Evolutionary conservation across 2,113 vertebrate species (phyloP), one percentile per base, ranked within the genome.

Genomic region (Lipotes vexillifer): DNA sequence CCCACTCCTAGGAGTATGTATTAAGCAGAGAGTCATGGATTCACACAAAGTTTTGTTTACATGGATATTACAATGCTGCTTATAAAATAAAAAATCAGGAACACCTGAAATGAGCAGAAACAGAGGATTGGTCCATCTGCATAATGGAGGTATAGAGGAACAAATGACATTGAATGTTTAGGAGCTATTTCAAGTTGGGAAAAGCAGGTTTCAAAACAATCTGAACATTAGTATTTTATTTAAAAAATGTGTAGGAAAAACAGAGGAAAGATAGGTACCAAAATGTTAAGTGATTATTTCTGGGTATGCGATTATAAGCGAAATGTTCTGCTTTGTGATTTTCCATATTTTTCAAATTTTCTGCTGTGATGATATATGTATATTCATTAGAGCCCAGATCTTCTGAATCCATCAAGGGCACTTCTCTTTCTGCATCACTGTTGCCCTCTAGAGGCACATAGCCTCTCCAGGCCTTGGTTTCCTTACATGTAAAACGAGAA

Each of bases 381-480:
- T 4, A 25, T 6, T 71, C n/a, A 44, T 61, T 69, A 36, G 71
- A 10, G 2, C 29, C 31, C 63, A 38, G 41, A 41, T 33, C 49
- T 80, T n/a, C 46, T 1, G 14, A 78, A 18, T 29, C 25, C 27
- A 21, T 5, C 81, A 18, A n/a, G 29, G 8, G 31, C 31, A 21
- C 14, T 6, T 86, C 33, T 49, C 59, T 27, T 44, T 33, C 75
- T 41, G 20, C 61, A 27, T 61, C 52, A 7, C 57, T 49, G 72
- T 2, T 41, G 27, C 61, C 65, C 57, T n/a, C 36, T 49, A 1
- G 20, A 74, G n/a, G 46, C 6, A 11, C 0, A 6, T 0, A 9
- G 65, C 10, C 8, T 90, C 86, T 57, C 55, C 55, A 33, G 59
- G 87, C 44, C 27, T 29, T 2, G 38, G 20, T 12, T 61, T 85